Base-by-base conservation (phyloP, 2,888 invertebrate genomes). In the Horisme vitalbata region DNA sequence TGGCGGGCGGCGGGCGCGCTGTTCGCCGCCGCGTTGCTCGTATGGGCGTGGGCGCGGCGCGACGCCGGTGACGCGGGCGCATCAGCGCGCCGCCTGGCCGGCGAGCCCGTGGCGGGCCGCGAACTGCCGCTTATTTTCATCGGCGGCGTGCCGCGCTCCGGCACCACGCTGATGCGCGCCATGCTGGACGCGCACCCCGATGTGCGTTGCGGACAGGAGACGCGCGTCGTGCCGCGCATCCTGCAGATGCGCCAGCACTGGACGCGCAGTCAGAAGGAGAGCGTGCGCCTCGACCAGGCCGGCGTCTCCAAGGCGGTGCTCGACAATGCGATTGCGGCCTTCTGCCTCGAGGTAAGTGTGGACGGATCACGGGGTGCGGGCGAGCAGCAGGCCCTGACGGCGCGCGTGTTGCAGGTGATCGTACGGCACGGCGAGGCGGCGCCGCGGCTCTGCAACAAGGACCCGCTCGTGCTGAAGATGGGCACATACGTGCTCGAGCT, bases 141-240 rank as follows among this genome's bases (percentile, higher is more conserved):
- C 79, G 99, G 99, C 47, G 99, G 99, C 55, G 97, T 99, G 75
- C 99, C 99, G 45, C 93, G 99, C 65, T 98, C 98, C 36, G 99
- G 99, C 41, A 99, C 99, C 30, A 99, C 99, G 52, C 92, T 99
- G 63, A 97, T 98, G 95, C 93, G 99, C 69, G 98, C 98, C 57
- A 97, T 99, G 97, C 91, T 99, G 67, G 99, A 99, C 88, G 98
- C 99, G 55, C 99, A 99, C 92, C 97, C 97, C 9, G 96, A 96
- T 68, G 96, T 99, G 71, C 94, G 98, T 80, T 99, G 98, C 84
- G 98, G 99, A 10, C 98, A 98, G 87, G 99, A 99, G 90, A 97
- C 97, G 49, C 92, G 98, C 61, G 97, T 99, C 41, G 98, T 99
- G 79, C 99, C 99, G 38, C 93, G 99, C 66, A 94, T 99, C 71